A percentile compares a stretch with the other conserved stretches of the same genome.
Evolutionary conservation across 2,113 vertebrate genomes (phyloP).

Genomic region (Corvus cornix): DNA sequence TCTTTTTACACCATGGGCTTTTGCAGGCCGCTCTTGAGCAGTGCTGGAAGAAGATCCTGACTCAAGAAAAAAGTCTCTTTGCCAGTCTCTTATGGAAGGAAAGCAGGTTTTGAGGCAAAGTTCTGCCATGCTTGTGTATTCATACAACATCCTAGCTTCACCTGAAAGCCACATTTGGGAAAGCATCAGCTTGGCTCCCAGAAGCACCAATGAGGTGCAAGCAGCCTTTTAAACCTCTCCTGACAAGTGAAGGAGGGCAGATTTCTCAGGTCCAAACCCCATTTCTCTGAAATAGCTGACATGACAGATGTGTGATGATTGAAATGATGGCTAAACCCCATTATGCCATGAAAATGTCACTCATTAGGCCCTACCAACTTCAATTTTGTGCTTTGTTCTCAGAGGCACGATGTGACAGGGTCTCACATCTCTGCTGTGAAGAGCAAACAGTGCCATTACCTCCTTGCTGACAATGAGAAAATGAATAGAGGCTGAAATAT

Average conservation of each 20-base stretch:
- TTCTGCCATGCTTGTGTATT: not conserved
- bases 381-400: conserved; percentile 3
- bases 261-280: not conserved
- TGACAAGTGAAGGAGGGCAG: not conserved
- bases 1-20: not conserved
- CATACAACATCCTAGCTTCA: not conserved
- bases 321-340: not conserved
- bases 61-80: not conserved
- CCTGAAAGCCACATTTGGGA: not conserved
- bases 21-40: not conserved
- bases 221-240: not conserved
- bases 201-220: not conserved
- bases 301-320: not conserved
- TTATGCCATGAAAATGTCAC: conserved; percentile 1
- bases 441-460: conserved; percentile 3
- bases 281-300: not conserved
- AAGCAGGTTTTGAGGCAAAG: not conserved
- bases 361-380: not conserved
- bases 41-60: not conserved
- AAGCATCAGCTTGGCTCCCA: not conserved
- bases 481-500: not conserved
- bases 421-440: not conserved
- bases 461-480: conserved; percentile 10
- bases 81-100: not conserved
- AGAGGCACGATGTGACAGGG: not conserved